phyloP scores from a whole-genome alignment of 2,113 vertebrate genomes.

The Mobula birostris region DNA sequence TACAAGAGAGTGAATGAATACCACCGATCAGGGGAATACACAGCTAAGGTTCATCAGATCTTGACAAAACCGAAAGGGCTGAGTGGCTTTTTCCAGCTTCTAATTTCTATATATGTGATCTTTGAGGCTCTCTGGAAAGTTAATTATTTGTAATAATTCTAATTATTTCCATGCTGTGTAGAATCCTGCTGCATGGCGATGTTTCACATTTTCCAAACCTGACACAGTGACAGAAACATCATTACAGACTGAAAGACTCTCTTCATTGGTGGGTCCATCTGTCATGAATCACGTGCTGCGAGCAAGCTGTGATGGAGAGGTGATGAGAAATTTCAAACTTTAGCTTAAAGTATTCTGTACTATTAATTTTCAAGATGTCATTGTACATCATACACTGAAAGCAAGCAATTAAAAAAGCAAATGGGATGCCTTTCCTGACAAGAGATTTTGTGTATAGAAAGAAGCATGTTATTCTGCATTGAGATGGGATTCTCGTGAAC shows the following conservation, averaged over 20 bases:
- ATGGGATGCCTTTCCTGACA: too few species aligned
- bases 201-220: slow-evolving; percentile 83
- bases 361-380: background rate
- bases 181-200: slow-evolving; percentile 81
- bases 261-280: slow-evolving; percentile 61
- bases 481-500: too few species aligned
- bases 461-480: too few species aligned
- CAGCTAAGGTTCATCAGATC: too few species aligned
- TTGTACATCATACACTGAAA: too few species aligned
- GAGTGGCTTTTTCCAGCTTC: too few species aligned
- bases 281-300: slow-evolving; percentile 85
- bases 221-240: slow-evolving; percentile 46
- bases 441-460: too few species aligned
- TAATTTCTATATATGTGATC: too few species aligned
- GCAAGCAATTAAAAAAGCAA: too few species aligned
- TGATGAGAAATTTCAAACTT: slow-evolving; percentile 47
- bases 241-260: slow-evolving; percentile 50
- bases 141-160: slow-evolving; percentile 6
- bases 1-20: too few species aligned
- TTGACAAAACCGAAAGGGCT: too few species aligned
- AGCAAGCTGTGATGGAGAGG: slow-evolving; percentile 71
- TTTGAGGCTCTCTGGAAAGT: background rate
- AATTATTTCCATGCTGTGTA: slow-evolving; percentile 45
- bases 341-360: background rate
- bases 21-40: too few species aligned